Evolutionary conservation across 2,113 vertebrate species (phyloP).

Genomic region (Pollachius pollachius): DNA sequence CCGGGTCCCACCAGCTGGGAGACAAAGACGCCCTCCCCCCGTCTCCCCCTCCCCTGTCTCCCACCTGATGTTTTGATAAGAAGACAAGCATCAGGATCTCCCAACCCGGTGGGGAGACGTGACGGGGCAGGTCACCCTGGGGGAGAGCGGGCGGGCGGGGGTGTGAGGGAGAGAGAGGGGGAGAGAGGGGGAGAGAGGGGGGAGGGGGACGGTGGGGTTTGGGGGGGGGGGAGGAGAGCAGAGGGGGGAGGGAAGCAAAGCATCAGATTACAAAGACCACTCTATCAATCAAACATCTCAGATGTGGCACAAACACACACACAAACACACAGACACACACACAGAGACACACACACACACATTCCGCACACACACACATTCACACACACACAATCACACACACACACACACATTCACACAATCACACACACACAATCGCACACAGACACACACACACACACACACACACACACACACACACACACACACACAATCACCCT

Average conservation of each 20-base stretch:
- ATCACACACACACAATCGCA: conserved; percentile 18
- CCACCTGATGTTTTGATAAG: conserved; percentile 59
- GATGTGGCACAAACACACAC: conserved; percentile 32
- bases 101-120: conserved; percentile 52
- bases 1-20: conserved; percentile 43
- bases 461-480: too few relatives aligned
- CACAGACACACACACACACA: not conserved
- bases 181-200: too few relatives aligned
- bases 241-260: conserved; percentile 61
- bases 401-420: not conserved
- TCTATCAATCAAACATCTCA: conserved; percentile 72
- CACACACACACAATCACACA: not conserved
- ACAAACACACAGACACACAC: too few relatives aligned
- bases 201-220: too few relatives aligned
- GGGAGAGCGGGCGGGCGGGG: too few relatives aligned
- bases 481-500: not conserved
- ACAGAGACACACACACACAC: too few relatives aligned
- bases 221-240: not conserved
- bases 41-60: not conserved
- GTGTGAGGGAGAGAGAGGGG: too few relatives aligned
- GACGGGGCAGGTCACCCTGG: conserved; percentile 60
- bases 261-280: conserved; percentile 66
- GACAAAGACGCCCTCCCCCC: not conserved
- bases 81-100: conserved; percentile 11
- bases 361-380: too few relatives aligned